Evolutionary conservation across 2,797 vertebrate genomes (phyloP), one percentile per base, ranked within the genome.

Genomic region (Pempheris klunzingeri): DNA sequence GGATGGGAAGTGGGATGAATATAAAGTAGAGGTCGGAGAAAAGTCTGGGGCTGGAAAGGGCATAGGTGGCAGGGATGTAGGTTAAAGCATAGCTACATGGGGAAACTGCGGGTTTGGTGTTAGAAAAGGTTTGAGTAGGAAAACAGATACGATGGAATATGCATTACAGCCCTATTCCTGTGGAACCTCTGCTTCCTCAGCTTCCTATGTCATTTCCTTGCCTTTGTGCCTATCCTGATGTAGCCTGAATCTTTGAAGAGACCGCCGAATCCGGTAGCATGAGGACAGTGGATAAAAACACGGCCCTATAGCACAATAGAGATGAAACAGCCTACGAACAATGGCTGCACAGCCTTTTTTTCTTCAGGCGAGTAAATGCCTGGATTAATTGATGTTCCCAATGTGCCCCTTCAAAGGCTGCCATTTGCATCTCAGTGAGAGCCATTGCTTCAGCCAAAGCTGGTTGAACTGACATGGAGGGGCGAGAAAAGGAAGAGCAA

Each of bases 351-450:
- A 53, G 65, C 39, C 74, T 67, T 73, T 73, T 82, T 67, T 63
- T 52, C 69, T 60, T 53, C 57, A 63, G 62, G 73, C 32, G 1
- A 59, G 70, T 84, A 92, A 92, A 92, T 24, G 83, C 32, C 72
- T 46, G 83, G 85, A 93, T 93, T 92, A 90, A 94, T 91, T 91
- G 91, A 87, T 73, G 78, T 90, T 88, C 85, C 87, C 87, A 76
- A 70, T 80, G 82, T 86, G 73, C 67, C 74, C 83, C 84, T 93
- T 93, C 91, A 94, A 94, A 92, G 88, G 77, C 73, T 74, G 18
- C 83, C 83, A 90, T 93, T 92, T 93, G 87, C 92, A 92, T 93
- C 89, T 89, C 77, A 83, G 80, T 66, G 77, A 88, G 84, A 87
- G 78, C 71, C 77, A 78, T 50, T 46, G 82, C 72, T 85, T 88